These are phyloP conservation scores for Yponomeuta sedellus DNA, from an alignment of 2,888 invertebrate species.

Conservation along the genomic window DNA sequence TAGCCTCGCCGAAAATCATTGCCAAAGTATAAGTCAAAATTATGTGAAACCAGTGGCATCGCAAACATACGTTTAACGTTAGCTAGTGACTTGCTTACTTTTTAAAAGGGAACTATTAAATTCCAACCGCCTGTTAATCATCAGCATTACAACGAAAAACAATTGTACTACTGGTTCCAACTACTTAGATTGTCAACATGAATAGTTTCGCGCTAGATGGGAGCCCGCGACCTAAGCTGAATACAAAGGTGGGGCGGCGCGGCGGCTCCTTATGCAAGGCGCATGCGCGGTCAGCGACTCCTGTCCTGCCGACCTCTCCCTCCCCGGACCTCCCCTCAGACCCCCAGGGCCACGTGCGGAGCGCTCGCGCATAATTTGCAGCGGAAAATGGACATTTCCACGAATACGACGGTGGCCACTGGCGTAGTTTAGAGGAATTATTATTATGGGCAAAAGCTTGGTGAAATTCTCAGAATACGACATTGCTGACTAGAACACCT, in stretches of 20 bases:
- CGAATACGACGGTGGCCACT: slow-evolving; percentile 41
- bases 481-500: too few species aligned
- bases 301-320: slow-evolving; percentile 29
- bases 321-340: slow-evolving; percentile 30
- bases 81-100: background rate
- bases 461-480: too few species aligned
- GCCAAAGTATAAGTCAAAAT: too few species aligned
- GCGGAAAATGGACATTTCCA: slow-evolving; percentile 67
- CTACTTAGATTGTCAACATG: slow-evolving; percentile 54
- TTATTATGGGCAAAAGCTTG: too few species aligned
- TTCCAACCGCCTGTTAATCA: slow-evolving; percentile 30
- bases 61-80: too few species aligned
- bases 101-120: background rate
- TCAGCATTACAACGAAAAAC: slow-evolving; percentile 55
- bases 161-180: slow-evolving; percentile 45
- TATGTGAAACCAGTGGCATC: too few species aligned
- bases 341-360: slow-evolving; percentile 42
- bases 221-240: slow-evolving; percentile 55
- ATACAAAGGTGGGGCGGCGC: slow-evolving; percentile 48
- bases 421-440: slow-evolving; percentile 25
- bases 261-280: slow-evolving; percentile 57
- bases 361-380: slow-evolving; percentile 44
- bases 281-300: slow-evolving; percentile 66
- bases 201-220: slow-evolving; percentile 66
- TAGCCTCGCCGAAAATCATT: too few species aligned